Conservation (phyloP, 1,140 invertebrate species). For the Leptinotarsa defecta region DNA sequence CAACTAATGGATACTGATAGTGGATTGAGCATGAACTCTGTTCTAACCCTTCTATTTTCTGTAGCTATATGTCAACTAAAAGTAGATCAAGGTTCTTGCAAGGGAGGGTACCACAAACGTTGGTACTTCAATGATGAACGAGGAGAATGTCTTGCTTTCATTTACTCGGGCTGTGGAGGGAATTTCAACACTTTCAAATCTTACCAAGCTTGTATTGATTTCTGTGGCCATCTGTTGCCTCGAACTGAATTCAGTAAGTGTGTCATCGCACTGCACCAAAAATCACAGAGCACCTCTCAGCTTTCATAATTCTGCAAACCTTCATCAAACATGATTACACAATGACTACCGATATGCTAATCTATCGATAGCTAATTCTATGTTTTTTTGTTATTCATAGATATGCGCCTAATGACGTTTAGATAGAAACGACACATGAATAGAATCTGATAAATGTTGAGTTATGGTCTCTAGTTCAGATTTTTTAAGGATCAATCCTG, state of each 20-base stretch:
- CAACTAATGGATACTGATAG: neutral
- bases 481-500: too few relatives aligned
- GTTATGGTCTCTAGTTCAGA: too few relatives aligned
- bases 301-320: neutral
- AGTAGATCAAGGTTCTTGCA: slow-evolving; percentile 74
- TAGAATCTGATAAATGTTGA: too few relatives aligned
- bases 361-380: too few relatives aligned
- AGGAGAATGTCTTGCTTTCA: slow-evolving; percentile 75
- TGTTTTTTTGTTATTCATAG: too few relatives aligned
- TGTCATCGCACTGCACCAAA: neutral
- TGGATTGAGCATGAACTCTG: slow-evolving; percentile 7
- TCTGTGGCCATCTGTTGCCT: slow-evolving; percentile 61
- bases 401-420: too few relatives aligned
- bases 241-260: slow-evolving; percentile 56
- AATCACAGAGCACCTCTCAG: neutral
- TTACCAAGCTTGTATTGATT: slow-evolving; percentile 70
- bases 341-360: too few relatives aligned
- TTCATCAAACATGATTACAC: neutral
- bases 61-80: slow-evolving; percentile 62
- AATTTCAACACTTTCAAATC: slow-evolving; percentile 79
- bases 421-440: too few relatives aligned
- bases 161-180: slow-evolving; percentile 80
- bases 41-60: slow-evolving; percentile 18
- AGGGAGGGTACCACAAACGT: slow-evolving; percentile 64
- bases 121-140: slow-evolving; percentile 81